Conservation (phyloP, 2,888 invertebrate genomes). For the Leucozona laternaria region DNA sequence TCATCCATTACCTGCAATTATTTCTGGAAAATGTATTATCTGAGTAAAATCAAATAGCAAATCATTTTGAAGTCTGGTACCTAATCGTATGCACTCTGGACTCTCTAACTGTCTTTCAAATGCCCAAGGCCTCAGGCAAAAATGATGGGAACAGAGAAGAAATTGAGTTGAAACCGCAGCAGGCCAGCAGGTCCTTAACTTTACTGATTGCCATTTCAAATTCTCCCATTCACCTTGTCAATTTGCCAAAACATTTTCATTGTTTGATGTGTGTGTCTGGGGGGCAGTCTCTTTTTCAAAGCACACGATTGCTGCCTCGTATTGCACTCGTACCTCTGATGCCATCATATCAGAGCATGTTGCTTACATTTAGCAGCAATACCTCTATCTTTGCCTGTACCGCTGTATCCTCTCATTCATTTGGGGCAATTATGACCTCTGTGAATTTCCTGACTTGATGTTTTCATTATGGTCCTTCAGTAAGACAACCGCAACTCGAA, state of each 20-base stretch:
- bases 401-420: background rate
- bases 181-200: slow-evolving; percentile 8
- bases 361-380: slow-evolving; percentile 1
- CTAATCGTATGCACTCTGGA: background rate
- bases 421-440: slow-evolving; percentile 57
- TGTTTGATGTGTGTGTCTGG: slow-evolving; percentile 61
- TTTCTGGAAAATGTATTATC: slow-evolving; percentile 57
- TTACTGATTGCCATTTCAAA: slow-evolving; percentile 64
- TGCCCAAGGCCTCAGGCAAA: background rate
- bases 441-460: slow-evolving; percentile 68
- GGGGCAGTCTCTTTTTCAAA: background rate
- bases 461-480: slow-evolving; percentile 69
- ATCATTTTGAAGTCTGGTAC: slow-evolving; percentile 40
- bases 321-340: background rate
- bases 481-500: slow-evolving; percentile 58
- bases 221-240: slow-evolving; percentile 61
- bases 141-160: slow-evolving; percentile 12
- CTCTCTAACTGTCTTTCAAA: background rate
- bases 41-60: slow-evolving; percentile 65
- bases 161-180: slow-evolving; percentile 18
- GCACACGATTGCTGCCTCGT: background rate
- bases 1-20: slow-evolving; percentile 35
- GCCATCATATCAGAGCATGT: slow-evolving; percentile 8
- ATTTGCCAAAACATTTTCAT: slow-evolving; percentile 67
- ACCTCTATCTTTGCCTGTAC: background rate